These are phyloP conservation scores for Oenanthe melanoleuca DNA, from an alignment of 2,113 vertebrate species.

Conservation along the genomic window DNA sequence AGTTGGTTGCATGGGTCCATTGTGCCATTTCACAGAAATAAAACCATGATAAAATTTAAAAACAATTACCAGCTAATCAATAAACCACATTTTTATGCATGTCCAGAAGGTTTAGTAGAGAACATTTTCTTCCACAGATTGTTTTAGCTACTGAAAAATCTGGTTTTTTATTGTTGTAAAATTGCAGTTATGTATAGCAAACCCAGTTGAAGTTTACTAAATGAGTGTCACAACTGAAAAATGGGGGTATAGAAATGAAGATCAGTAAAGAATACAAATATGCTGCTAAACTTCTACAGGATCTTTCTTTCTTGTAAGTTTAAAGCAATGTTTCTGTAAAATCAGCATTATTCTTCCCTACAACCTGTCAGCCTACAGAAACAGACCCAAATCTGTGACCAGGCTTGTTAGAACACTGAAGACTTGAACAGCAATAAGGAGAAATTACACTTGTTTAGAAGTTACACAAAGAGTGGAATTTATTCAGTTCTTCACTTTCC, in stretches of 20 bases:
- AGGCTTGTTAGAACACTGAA: not conserved
- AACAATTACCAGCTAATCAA: not conserved
- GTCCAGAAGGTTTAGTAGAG: not conserved
- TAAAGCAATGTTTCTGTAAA: not conserved
- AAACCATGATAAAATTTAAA: not conserved
- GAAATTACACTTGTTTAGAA: not conserved
- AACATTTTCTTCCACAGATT: not conserved
- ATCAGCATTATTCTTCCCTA: not conserved
- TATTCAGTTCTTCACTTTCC: not conserved
- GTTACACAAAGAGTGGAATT: not conserved
- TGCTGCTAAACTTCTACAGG: not conserved
- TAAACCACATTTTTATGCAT: not conserved
- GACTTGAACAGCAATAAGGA: not conserved
- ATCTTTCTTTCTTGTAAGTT: not conserved
- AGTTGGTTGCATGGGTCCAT: not conserved
- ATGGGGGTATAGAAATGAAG: not conserved
- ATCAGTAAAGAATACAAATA: not conserved
- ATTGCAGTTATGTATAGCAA: not conserved
- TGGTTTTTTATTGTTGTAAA: not conserved
- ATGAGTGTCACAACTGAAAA: not conserved
- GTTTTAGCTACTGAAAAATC: not conserved
- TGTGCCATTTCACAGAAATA: not conserved
- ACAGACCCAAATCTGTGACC: not conserved
- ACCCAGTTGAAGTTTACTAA: not conserved
- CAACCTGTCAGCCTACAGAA: not conserved